Evolutionary conservation across 2,113 vertebrate species (phyloP).

Genomic region (Phainopepla nitens): DNA sequence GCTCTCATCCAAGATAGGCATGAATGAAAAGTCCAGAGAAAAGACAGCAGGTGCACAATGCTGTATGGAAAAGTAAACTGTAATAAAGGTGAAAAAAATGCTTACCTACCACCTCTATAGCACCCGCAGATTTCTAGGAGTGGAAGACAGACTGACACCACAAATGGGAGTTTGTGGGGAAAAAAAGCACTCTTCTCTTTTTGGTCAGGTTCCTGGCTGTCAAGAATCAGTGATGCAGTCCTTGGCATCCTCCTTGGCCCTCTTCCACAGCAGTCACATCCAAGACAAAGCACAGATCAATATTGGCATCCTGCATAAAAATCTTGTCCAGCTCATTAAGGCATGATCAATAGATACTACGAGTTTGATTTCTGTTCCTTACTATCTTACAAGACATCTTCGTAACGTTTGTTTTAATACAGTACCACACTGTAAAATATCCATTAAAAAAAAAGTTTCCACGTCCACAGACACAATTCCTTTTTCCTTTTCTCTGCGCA

Average conservation of each 20-base stretch:
- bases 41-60: background rate
- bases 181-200: background rate
- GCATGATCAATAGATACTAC: background rate
- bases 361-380: background rate
- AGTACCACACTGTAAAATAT: background rate
- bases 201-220: background rate
- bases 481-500: background rate
- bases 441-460: background rate
- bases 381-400: background rate
- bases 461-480: background rate
- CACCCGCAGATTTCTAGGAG: background rate
- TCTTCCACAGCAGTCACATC: background rate
- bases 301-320: background rate
- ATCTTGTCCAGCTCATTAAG: constrained; percentile 34
- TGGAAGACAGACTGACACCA: background rate
- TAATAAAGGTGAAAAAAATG: background rate
- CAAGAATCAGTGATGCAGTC: background rate
- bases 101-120: background rate
- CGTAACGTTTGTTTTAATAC: background rate
- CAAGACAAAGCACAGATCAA: constrained; percentile 32
- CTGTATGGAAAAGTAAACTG: background rate
- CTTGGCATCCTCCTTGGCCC: background rate
- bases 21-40: background rate
- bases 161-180: background rate
- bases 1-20: background rate